Evolutionary conservation across 2,888 invertebrate genomes (phyloP), one percentile per base, ranked within the genome.

Genomic region (Xylocampa areola): DNA sequence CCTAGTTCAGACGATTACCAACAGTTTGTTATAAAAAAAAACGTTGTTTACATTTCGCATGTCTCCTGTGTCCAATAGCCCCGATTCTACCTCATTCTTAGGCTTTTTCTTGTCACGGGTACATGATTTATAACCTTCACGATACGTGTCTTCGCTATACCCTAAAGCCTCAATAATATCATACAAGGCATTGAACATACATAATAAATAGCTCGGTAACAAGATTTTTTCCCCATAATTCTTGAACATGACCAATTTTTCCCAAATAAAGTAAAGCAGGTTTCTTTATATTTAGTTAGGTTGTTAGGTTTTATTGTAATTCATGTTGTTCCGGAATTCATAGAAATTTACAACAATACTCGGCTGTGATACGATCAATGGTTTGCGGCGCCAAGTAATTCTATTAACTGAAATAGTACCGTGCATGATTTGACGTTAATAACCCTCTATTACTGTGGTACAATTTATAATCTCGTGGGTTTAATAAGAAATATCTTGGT

Each of bases 91-190:
- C 45, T 67, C 47, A 55, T 62, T 61, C 49, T 59, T 51, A 53
- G 58, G 54, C 50, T 55, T 74, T 60, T 71, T 67, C 37, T 14
- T 71, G 67, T 62, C 68, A 75, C 47, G 48, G 50, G 17, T 67
- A 71, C 67, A 71, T 71, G 62, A 74, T 71, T 74, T 71, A 71
- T 62, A 62, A 52, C 72, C 44, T 50, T 40, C 40, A 43, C 66
- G 72, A 71, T 49, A 71, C 62, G 62, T 75, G 62, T 71, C 68
- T 67, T 58, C 51, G 27, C 44, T 54, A 23, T 39, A 49, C 43
- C 44, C 30, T 32, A 23, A 65, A 53, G 39, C 67, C 52, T 59
- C 50, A 67, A 71, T 75, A 71, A 66, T 55, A 14, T 70, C 51
- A 11, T 59, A 43, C 47, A 45, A 30, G 54, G 44, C 37, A 57